Conservation (phyloP, 2,797 vertebrate genomes). For the Steatocranus sp. region DNA sequence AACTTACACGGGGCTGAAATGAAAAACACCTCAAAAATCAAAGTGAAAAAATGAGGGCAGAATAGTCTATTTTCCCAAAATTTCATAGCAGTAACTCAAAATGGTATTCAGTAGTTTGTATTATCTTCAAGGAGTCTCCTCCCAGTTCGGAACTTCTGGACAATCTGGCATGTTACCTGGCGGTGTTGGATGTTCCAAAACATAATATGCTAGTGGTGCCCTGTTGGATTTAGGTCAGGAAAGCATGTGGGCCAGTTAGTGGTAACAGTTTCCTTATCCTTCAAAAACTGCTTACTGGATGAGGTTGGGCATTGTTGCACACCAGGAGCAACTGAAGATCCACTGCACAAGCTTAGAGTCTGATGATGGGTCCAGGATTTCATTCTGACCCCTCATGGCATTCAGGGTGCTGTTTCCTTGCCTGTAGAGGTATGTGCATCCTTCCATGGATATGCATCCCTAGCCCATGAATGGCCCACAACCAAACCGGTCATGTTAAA, state of each 20-base stretch:
- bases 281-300: background rate
- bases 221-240: background rate
- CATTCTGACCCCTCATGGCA: background rate
- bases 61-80: background rate
- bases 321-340: background rate
- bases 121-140: background rate
- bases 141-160: background rate
- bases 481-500: background rate
- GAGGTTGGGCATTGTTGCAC: background rate
- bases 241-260: background rate
- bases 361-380: background rate
- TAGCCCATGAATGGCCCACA: background rate
- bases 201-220: background rate
- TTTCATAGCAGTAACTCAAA: background rate
- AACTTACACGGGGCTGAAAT: background rate
- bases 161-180: background rate
- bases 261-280: background rate
- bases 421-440: background rate
- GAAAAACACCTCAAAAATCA: background rate
- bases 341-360: background rate
- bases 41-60: background rate
- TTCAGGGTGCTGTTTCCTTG: background rate
- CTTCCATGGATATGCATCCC: background rate
- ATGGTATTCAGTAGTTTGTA: background rate
- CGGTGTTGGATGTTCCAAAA: background rate